phyloP scores from a whole-genome alignment of 2,113 vertebrate genomes.

The Ageneiosus marmoratus region DNA sequence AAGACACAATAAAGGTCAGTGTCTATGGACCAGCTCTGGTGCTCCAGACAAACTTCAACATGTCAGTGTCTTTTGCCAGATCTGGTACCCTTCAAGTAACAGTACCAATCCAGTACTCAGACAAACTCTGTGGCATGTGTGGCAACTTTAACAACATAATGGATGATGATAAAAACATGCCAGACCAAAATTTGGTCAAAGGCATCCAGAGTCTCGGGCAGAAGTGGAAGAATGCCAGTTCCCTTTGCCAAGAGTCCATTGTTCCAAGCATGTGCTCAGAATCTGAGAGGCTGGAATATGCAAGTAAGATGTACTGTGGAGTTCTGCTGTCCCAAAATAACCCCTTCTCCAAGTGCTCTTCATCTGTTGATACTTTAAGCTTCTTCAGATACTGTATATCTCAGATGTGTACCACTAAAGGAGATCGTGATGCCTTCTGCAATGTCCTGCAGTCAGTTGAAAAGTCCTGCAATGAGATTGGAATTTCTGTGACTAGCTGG shows the following conservation, averaged over 20 bases:
- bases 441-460: conserved; percentile 67
- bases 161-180: conserved; percentile 72
- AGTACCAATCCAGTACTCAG: conserved; percentile 71
- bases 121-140: conserved; percentile 81
- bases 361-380: conserved; percentile 64
- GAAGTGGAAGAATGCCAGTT: conserved; percentile 69
- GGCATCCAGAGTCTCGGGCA: conserved; percentile 61
- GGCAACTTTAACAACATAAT: conserved; percentile 77
- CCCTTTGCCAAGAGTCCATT: conserved; percentile 63
- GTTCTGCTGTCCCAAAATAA: conserved; percentile 66
- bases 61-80: conserved; percentile 71
- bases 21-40: conserved; percentile 65
- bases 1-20: conserved; percentile 64
- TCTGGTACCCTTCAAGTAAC: conserved; percentile 73
- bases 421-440: conserved; percentile 69
- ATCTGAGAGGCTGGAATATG: conserved; percentile 61
- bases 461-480: conserved; percentile 71
- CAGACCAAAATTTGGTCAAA: conserved; percentile 60
- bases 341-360: conserved; percentile 72
- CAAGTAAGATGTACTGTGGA: conserved; percentile 72
- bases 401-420: conserved; percentile 71
- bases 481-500: conserved; percentile 70
- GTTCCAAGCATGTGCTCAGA: conserved; percentile 65
- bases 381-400: conserved; percentile 76
- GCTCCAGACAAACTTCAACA: conserved; percentile 71